Conservation (phyloP, 2,888 invertebrate species). For the Julus scandinavius region DNA sequence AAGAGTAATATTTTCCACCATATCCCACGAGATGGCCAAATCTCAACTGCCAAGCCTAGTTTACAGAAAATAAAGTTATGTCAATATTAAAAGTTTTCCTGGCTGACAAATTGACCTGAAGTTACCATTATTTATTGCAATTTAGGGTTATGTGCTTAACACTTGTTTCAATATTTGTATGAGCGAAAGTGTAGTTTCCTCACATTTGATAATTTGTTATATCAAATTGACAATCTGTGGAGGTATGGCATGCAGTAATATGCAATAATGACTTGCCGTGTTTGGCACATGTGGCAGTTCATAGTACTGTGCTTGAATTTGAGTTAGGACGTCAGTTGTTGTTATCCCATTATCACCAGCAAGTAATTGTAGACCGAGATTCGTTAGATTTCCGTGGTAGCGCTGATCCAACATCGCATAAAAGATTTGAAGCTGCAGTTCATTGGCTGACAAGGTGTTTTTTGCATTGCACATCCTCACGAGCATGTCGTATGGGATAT, state of each 20-base stretch:
- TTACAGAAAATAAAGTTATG: conserved; percentile 55
- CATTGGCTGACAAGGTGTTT: conserved; percentile 87
- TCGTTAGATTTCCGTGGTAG: conserved; percentile 78
- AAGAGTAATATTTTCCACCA: conserved; percentile 98
- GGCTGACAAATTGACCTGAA: neutral
- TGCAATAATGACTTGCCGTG: conserved; percentile 72
- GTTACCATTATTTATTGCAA: neutral
- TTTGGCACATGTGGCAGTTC: conserved; percentile 86
- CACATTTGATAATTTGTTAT: too few species aligned
- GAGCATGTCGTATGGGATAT: conserved; percentile 82
- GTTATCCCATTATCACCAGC: conserved; percentile 58
- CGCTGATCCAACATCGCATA: conserved; percentile 92
- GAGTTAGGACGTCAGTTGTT: conserved; percentile 80
- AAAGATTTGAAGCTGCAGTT: conserved; percentile 87
- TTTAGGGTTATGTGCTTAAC: neutral
- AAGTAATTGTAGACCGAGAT: conserved; percentile 61
- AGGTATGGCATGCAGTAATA: too few species aligned
- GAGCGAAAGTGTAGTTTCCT: too few species aligned
- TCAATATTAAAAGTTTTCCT: neutral
- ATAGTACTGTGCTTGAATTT: conserved; percentile 85
- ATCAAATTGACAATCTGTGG: too few species aligned
- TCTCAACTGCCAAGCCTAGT: conserved; percentile 90
- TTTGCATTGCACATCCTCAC: conserved; percentile 85
- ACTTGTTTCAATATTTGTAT: neutral
- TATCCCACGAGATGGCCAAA: conserved; percentile 98